Evolutionary conservation across 2,797 vertebrate species (phyloP).

Genomic region (Catostomus latipinnis): DNA sequence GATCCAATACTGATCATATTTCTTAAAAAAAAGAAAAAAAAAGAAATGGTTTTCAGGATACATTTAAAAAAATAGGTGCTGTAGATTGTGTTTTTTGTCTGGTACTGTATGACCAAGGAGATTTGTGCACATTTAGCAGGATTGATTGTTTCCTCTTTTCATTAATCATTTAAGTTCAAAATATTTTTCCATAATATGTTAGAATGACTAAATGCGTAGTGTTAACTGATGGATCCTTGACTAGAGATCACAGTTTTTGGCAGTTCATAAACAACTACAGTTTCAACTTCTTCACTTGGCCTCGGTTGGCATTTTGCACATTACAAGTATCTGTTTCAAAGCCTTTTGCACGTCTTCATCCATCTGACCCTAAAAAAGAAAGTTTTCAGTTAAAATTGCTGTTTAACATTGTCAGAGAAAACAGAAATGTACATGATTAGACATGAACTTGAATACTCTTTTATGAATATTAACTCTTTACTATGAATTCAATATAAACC

Average conservation of each 20-base stretch:
- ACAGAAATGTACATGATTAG: too few species aligned
- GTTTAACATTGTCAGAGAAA: too few species aligned
- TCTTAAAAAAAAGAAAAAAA: slow-evolving; percentile 1
- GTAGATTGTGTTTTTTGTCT: slow-evolving; percentile 14
- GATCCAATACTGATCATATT: slow-evolving; percentile 22
- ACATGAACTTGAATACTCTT: too few species aligned
- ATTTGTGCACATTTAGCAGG: neutral
- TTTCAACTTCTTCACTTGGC: slow-evolving; percentile 81
- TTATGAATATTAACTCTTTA: too few species aligned
- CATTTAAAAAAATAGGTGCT: neutral
- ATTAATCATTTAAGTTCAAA: neutral
- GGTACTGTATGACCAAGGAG: neutral
- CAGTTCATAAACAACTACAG: neutral
- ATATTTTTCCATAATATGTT: neutral
- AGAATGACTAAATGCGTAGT: neutral
- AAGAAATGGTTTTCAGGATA: neutral
- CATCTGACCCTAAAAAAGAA: slow-evolving; percentile 91
- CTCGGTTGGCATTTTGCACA: slow-evolving; percentile 94
- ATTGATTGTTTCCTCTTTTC: too few species aligned
- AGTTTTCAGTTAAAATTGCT: neutral
- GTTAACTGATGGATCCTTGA: slow-evolving; percentile 54
- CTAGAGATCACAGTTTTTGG: slow-evolving; percentile 4
- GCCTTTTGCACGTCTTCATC: slow-evolving; percentile 99
- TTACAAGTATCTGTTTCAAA: slow-evolving; percentile 95
- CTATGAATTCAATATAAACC: neutral